Evolutionary conservation across 1,140 invertebrate species (phyloP), one percentile per base, ranked within the genome.

Genomic region (Diachasma alloeum): DNA sequence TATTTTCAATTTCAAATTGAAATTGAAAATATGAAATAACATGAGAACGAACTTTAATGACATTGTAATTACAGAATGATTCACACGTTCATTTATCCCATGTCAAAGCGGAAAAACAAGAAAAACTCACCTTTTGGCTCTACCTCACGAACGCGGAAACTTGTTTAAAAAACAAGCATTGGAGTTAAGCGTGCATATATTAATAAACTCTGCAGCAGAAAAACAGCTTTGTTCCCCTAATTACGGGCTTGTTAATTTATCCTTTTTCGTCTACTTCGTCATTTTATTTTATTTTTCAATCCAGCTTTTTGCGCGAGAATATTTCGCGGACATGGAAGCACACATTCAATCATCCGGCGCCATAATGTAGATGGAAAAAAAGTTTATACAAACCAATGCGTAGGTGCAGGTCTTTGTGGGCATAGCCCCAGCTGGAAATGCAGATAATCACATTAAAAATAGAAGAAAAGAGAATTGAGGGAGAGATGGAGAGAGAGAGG

Each of bases 371-470:
- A 59, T 10, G 19, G 17, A 59, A 59, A 19, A 59, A 59, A 19
- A 59, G 10, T 22, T 59, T 22, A 10, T 10, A 3, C 19, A 4
- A 22, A 46, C 42, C 8, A 11, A 39, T 71, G 69, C 69, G 36
- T 71, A 71, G 69, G 69, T 39, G 39, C 37, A 44, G 74, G 70
- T 46, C 75, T 79, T 77, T 67, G 80, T 78, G 80, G 77, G 80
- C 74, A 56, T 66, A 73, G 80, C 80, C 79, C 80, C 42, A 31
- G 36, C 22, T 15, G 71, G 11, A 67, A 63, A 76, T 74, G 75
- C 71, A 42, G 56, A 77, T 63, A 82, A 71, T 39, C 69, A 17
- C 44, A 44, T n/a, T 37, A 59, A 59, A 59, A 17, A 22, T 59
- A 22, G 53, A 59, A 22, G 19, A 5, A 59, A 59, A 59, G 17